Percentiles rank a stretch among this genome's conserved stretches.
Evolutionary conservation across 2,797 vertebrate genomes (phyloP).

Genomic region (Orestias chungarensis): DNA sequence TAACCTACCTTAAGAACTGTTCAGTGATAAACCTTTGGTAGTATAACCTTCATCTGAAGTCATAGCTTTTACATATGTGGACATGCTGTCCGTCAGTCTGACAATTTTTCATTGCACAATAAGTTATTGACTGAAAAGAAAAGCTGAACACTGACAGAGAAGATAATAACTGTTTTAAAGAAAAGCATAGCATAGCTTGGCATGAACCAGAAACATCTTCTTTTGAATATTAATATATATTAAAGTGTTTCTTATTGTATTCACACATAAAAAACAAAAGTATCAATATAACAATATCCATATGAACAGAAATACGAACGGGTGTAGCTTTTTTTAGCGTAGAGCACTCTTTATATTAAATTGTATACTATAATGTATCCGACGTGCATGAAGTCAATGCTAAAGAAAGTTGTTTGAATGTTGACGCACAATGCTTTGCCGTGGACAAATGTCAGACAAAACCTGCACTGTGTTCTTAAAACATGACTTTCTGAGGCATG

Average conservation of each 20-base stretch:
- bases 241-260: neutral
- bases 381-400: neutral
- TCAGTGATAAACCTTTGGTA: too few species aligned
- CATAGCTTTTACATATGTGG: too few species aligned
- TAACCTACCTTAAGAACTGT: too few species aligned
- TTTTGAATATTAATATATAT: neutral
- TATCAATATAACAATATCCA: too few species aligned
- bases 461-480: slow-evolving; percentile 9
- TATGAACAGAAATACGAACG: too few species aligned
- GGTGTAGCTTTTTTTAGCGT: neutral
- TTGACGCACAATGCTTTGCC: neutral
- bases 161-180: neutral
- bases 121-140: neutral
- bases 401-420: neutral
- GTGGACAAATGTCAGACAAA: neutral
- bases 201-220: neutral
- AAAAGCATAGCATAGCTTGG: too few species aligned
- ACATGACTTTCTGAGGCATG: slow-evolving; percentile 15
- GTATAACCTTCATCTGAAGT: too few species aligned
- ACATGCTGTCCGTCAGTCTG: too few species aligned
- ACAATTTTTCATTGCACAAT: too few species aligned
- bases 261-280: neutral
- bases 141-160: neutral
- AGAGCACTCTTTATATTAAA: neutral
- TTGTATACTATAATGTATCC: neutral